Conservation (phyloP, 2,888 invertebrate species). For the Mystacides longicornis region DNA sequence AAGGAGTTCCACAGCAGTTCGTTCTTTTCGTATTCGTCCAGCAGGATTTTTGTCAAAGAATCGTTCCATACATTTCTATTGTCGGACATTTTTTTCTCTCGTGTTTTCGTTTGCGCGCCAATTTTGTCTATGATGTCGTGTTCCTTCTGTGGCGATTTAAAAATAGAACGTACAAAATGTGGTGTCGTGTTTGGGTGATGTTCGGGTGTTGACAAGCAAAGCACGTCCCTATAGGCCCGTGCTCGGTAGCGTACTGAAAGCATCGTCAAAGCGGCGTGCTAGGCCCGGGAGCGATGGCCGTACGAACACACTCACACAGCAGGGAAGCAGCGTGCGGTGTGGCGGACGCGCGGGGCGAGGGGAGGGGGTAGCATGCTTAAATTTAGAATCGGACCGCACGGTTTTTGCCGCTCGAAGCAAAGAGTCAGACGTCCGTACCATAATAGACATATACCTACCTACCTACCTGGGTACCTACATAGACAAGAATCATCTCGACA, state of each 20-base stretch:
- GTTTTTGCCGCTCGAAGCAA: constrained; percentile 1
- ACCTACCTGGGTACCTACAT: no score
- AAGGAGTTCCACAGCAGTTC: constrained; percentile 48
- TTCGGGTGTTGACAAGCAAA: constrained; percentile 4
- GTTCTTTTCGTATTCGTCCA: constrained; percentile 47
- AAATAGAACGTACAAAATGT: background rate
- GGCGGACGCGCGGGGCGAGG: background rate
- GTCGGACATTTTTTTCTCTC: constrained; percentile 12
- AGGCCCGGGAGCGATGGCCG: constrained; percentile 9
- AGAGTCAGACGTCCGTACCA: no score
- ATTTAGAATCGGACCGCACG: constrained; percentile 10
- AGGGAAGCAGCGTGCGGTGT: background rate
- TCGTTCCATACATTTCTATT: constrained; percentile 37
- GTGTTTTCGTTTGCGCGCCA: no score
- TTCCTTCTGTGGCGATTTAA: background rate
- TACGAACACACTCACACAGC: constrained; percentile 5
- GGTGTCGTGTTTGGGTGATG: background rate
- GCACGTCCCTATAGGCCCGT: constrained; percentile 7
- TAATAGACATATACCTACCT: no score
- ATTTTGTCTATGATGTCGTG: background rate
- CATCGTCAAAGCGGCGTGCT: constrained; percentile 4
- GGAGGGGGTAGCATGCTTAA: constrained; percentile 16
- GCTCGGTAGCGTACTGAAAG: constrained; percentile 13
- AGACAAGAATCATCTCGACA: no score
- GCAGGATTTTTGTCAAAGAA: constrained; percentile 47